phyloP scores from a whole-genome alignment of 2,888 invertebrate genomes.

The Diarsia brunnea region DNA sequence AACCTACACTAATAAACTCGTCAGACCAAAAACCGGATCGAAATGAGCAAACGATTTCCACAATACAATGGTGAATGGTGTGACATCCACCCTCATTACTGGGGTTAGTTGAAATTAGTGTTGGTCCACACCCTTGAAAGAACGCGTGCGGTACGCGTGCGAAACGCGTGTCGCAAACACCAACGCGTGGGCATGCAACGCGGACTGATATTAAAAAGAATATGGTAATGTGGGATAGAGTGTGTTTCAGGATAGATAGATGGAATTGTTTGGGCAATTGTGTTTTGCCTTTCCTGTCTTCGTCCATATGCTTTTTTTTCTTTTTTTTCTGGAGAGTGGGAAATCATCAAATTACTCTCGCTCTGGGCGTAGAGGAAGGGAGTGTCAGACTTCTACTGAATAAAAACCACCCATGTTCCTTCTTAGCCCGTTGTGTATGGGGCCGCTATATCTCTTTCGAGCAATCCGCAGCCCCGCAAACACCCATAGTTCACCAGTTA shows the following conservation, averaged over 20 bases:
- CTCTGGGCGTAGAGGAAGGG: too few relatives aligned
- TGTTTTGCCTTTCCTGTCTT: background rate
- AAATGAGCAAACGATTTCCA: constrained; percentile 82
- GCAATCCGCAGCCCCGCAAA: too few relatives aligned
- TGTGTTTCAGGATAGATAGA: constrained; percentile 53
- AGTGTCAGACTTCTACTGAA: too few relatives aligned
- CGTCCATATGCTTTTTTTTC: background rate
- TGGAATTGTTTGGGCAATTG: background rate
- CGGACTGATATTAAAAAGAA: constrained; percentile 83
- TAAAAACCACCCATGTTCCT: too few relatives aligned
- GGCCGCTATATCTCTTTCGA: too few relatives aligned
- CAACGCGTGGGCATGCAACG: constrained; percentile 82
- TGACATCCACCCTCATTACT: constrained; percentile 68
- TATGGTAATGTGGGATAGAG: constrained; percentile 77
- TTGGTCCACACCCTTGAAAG: constrained; percentile 75
- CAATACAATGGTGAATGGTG: constrained; percentile 65
- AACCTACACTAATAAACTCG: constrained; percentile 65
- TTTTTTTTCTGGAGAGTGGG: too few relatives aligned
- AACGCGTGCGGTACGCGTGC: constrained; percentile 74
- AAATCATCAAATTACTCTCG: too few relatives aligned
- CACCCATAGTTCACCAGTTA: too few relatives aligned
- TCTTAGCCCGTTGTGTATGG: too few relatives aligned
- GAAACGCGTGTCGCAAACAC: constrained; percentile 78
- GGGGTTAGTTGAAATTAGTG: constrained; percentile 71
- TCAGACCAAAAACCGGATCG: constrained; percentile 66